Evolutionary conservation across 2,113 vertebrate genomes (phyloP), one percentile per base, ranked within the genome.

Genomic region (Cyanoderma ruficeps): DNA sequence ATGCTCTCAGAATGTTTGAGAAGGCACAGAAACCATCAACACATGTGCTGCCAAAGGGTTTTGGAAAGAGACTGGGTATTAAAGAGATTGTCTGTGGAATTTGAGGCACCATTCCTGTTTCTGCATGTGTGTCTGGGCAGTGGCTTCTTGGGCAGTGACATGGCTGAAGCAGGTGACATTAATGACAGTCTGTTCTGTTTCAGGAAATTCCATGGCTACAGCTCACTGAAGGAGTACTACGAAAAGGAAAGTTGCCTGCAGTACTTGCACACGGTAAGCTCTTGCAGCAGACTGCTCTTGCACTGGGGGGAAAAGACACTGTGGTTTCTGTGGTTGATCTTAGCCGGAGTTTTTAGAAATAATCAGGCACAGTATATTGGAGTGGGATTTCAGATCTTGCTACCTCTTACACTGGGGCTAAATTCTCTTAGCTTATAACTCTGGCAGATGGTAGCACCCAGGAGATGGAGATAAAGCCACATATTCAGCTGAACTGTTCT

Each of bases 181-280:
- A 63, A 2, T 86, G 68, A 57, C 37, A 68, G 2, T 80, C 52
- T 89, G 79, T 63, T 92, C 56, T 92, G 3, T 85, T 96, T 94
- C 94, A 99, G 99, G 96, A 99, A 99, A 94, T 99, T 99, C 96
- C 99, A 99, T 31, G 99, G 99, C 74, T 99, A 99, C 93, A 97
- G 82, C 90, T 98, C 99, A 56, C 97, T 99, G 94, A 99, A 99
- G 97, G 99, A 99, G 87, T 99, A 99, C 94, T 99, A 99, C 13
- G 99, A 99, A 96, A 98, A 99, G 91, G 99, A 99, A 93, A 99
- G 99, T 85, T 99, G 99, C 95, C 98, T 99, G 80, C 98, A 99
- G 92, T 99, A 98, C 92, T 98, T 99, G 97, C 99, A 99, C 96
- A 99, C 98, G 97, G 99, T 99, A 97, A 98, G 98, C 96, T 74